Percentiles rank a stretch among this genome's conserved stretches.
Evolutionary conservation across 2,888 invertebrate species (phyloP).

Genomic region (Ornithoptera alexandrae): DNA sequence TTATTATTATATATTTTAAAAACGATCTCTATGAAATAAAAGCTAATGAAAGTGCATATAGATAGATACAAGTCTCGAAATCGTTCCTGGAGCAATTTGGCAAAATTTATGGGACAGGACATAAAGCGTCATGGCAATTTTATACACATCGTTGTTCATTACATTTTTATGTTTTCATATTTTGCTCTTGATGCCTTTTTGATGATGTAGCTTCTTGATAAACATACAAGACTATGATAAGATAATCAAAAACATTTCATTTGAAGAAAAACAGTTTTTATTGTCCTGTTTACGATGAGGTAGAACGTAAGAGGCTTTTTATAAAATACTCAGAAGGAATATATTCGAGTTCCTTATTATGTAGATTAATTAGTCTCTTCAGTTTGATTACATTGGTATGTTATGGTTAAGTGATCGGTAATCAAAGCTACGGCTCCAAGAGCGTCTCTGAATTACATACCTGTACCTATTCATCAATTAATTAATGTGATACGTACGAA

Average conservation of each 20-base stretch:
- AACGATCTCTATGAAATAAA: no score
- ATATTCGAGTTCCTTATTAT: slow-evolving; percentile 5
- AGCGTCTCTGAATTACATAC: slow-evolving; percentile 27
- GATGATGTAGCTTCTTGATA: background rate
- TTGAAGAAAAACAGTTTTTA: slow-evolving; percentile 19
- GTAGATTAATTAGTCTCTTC: slow-evolving; percentile 18
- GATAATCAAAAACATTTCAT: background rate
- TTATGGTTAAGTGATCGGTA: slow-evolving; percentile 26
- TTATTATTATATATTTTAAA: no score
- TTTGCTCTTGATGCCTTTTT: background rate
- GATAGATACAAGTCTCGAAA: background rate
- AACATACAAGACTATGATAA: background rate
- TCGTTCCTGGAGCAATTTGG: background rate
- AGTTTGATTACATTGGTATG: slow-evolving; percentile 20
- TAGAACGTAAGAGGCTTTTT: slow-evolving; percentile 8
- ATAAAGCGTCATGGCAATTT: background rate
- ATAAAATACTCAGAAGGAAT: background rate
- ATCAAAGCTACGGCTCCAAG: slow-evolving; percentile 23
- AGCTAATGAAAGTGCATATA: background rate
- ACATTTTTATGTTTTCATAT: background rate
- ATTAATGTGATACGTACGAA: slow-evolving; percentile 24
- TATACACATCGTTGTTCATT: background rate
- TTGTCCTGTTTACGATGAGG: slow-evolving; percentile 11
- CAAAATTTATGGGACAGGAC: background rate
- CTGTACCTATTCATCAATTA: slow-evolving; percentile 28